phyloP scores from a whole-genome alignment of 2,797 vertebrate species.

The Dryobates pubescens region DNA sequence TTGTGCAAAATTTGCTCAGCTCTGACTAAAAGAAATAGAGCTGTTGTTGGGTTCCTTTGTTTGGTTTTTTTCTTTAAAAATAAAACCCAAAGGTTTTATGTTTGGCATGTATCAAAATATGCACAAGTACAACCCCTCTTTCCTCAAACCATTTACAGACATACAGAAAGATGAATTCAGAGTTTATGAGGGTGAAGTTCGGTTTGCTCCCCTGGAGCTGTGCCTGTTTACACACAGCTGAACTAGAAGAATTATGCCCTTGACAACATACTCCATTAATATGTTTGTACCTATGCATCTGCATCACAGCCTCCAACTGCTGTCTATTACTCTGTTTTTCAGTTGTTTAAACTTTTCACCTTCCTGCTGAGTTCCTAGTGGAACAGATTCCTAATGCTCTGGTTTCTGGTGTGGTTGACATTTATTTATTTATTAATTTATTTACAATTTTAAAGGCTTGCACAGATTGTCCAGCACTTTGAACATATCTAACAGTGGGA shows the following conservation, averaged over 20 bases:
- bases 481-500: neutral
- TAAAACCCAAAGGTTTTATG: neutral
- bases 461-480: constrained; percentile 3
- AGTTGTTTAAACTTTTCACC: constrained; percentile 73
- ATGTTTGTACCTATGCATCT: neutral
- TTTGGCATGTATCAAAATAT: neutral
- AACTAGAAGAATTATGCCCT: neutral
- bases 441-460: neutral
- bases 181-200: neutral
- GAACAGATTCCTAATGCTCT: constrained; percentile 60
- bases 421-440: neutral
- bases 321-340: constrained; percentile 58
- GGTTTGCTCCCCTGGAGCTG: neutral
- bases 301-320: neutral
- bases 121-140: neutral
- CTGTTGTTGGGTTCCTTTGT: too few species aligned
- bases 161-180: neutral
- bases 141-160: neutral
- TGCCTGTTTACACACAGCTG: neutral
- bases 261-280: neutral
- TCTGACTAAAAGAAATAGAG: neutral
- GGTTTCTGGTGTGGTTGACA: neutral
- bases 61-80: too few species aligned
- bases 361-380: constrained; percentile 60
- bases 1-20: neutral